Conservation (phyloP, 64 coral and sea anemone genomes). For the Stichodactyla helianthus region DNA sequence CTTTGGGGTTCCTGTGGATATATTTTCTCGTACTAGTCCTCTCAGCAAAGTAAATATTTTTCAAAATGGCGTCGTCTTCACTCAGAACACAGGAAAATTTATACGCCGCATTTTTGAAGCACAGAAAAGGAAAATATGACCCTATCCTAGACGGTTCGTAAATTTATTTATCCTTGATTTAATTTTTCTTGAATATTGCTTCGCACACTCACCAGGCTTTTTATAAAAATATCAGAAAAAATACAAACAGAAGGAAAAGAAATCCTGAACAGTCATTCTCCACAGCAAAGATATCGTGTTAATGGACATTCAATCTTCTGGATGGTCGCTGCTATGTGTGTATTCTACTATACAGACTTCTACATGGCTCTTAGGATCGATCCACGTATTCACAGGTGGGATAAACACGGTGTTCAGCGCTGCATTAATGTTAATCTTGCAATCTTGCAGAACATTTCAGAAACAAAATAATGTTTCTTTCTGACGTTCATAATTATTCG, state of each 20-base stretch:
- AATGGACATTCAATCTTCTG: slow-evolving; percentile 94
- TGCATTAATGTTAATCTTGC: no score
- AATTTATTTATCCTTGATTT: background rate
- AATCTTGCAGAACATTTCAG: no score
- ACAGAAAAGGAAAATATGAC: slow-evolving; percentile 14
- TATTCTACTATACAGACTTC: slow-evolving; percentile 97
- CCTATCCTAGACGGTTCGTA: background rate
- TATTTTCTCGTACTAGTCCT: background rate
- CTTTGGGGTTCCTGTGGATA: no score
- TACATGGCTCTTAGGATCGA: slow-evolving; percentile 92
- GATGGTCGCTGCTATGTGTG: slow-evolving; percentile 91
- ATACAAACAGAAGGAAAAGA: slow-evolving; percentile 70
- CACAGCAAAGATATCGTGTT: slow-evolving; percentile 63
- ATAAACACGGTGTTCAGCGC: no score
- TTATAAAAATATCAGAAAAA: slow-evolving; percentile 24
- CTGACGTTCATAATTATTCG: no score
- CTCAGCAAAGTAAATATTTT: background rate
- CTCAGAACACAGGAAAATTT: background rate
- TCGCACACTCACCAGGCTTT: background rate
- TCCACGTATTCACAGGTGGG: slow-evolving; percentile 86
- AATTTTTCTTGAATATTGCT: background rate
- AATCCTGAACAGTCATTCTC: slow-evolving; percentile 79
- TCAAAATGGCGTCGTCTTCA: background rate
- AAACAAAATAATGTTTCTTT: no score
- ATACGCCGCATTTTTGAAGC: slow-evolving; percentile 1